phyloP scores from a whole-genome alignment of 64 coral and sea anemone genomes.

The Stichodactyla helianthus region DNA sequence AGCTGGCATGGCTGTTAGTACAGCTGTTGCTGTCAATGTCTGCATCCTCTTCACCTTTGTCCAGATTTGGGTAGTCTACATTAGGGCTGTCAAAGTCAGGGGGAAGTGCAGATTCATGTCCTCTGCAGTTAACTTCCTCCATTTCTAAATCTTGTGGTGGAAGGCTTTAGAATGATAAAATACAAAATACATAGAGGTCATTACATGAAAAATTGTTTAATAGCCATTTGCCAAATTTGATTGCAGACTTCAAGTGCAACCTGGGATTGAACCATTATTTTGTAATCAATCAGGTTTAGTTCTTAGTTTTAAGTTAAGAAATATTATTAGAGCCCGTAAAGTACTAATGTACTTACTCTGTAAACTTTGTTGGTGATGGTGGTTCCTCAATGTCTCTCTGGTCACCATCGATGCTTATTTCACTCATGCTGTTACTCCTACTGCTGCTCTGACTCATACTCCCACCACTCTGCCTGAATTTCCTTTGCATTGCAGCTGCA shows the following conservation, averaged over 20 bases:
- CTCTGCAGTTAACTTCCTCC: neutral
- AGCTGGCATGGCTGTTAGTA: constrained; percentile 90
- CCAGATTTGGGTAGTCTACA: constrained; percentile 54
- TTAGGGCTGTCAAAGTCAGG: constrained; percentile 34
- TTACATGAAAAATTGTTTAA: too few relatives aligned
- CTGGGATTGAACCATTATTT: too few relatives aligned
- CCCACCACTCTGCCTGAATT: constrained; percentile 55
- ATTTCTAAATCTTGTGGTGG: constrained; percentile 46
- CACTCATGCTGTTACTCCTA: constrained; percentile 86
- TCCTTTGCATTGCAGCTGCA: constrained; percentile 80
- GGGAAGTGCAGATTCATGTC: constrained; percentile 10
- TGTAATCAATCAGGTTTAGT: too few relatives aligned
- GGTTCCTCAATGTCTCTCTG: constrained; percentile 69
- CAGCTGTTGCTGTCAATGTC: constrained; percentile 93
- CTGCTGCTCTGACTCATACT: constrained; percentile 89
- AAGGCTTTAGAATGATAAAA: constrained; percentile 20
- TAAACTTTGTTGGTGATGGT: constrained; percentile 53
- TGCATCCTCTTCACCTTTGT: constrained; percentile 63
- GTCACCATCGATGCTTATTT: constrained; percentile 81
- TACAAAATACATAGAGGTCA: neutral
- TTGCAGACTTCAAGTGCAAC: neutral
- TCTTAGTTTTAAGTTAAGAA: too few relatives aligned
- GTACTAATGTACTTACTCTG: constrained; percentile 39
- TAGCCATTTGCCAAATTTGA: too few relatives aligned
- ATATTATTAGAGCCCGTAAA: too few relatives aligned